Percentiles rank a stretch among this genome's conserved stretches.
phyloP scores from a whole-genome alignment of 2,797 vertebrate species.

The Bucorvus abyssinicus region DNA sequence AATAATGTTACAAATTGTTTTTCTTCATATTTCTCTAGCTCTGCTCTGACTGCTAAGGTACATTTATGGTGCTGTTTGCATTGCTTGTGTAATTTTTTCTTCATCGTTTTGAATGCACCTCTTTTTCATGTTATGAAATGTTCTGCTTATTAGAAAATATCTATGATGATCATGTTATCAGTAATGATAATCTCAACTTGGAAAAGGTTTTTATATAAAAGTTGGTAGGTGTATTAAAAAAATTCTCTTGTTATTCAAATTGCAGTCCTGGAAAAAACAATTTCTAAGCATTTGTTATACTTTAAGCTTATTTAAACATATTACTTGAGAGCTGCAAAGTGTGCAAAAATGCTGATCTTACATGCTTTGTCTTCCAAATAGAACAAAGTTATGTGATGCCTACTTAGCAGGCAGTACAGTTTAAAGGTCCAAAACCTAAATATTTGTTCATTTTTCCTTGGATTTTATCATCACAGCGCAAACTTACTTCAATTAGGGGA shows the following conservation, averaged over 20 bases:
- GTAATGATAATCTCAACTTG: neutral
- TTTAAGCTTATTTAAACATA: neutral
- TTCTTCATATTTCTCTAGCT: neutral
- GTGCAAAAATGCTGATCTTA: neutral
- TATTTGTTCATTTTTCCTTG: neutral
- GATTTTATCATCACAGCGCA: neutral
- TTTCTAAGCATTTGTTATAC: neutral
- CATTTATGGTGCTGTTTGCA: neutral
- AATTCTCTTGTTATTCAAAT: neutral
- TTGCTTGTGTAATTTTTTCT: neutral
- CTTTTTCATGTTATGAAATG: neutral
- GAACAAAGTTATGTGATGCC: neutral
- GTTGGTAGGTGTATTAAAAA: neutral
- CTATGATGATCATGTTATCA: neutral
- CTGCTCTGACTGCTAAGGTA: neutral
- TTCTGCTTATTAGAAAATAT: neutral
- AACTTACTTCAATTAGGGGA: neutral
- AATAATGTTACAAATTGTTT: neutral
- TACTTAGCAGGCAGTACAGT: neutral
- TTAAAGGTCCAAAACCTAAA: neutral
- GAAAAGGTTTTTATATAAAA: neutral
- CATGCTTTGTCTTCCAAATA: neutral
- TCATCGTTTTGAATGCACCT: neutral
- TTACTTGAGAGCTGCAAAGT: neutral
- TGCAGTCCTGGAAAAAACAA: neutral